Evolutionary conservation across 2,113 vertebrate genomes (phyloP), one percentile per base, ranked within the genome.

Genomic region (Ameiurus melas): DNA sequence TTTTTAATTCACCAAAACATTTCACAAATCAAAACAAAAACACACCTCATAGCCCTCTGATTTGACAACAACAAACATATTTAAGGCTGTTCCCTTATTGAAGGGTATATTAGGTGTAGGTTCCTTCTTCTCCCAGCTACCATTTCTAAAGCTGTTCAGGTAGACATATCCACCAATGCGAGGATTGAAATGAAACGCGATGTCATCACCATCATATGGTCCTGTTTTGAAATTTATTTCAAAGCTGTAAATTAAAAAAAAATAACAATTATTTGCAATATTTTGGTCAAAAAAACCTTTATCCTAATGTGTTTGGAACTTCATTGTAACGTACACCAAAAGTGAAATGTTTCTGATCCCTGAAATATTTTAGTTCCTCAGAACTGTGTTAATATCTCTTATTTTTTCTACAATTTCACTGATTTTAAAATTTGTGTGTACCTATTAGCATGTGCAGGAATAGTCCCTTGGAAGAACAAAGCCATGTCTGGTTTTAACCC

Each of bases 121-220:
- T 82, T 89, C 84, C 66, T 53, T 78, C 25, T 36, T n/a, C 2
- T 64, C 64, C 84, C 77, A 89, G 36, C 1, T 8, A 33, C 58
- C n/a, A 5, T 89, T 89, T 55, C 20, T 83, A 55, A 36, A 83
- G 20, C 78, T 83, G 39, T 83, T 86, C 55, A 89, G 22, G 66
- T 0, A 22, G 10, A 79, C 55, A 14, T 33, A 30, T 27, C 5
- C 14, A 78, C 20, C 73, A 25, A 80, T n/a, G 27, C 17, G 47
- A 1, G 64, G 75, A 12, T 82, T 60, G 53, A 39, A 82, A 1
- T 39, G 80, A 60, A 82, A 60, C 25, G 80, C 80, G 9, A 60
- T 62, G 19, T 86, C 88, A 36, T 86, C 70, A 71, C 30, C 70
- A 71, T 71, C 80, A 62, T 12, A n/a, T 13, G 80, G 17, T 5